A percentile compares a stretch with the other conserved stretches of the same genome.
phyloP scores from a whole-genome alignment of 2,888 invertebrate species.

The Kuschelorhynchus macadamiae region DNA sequence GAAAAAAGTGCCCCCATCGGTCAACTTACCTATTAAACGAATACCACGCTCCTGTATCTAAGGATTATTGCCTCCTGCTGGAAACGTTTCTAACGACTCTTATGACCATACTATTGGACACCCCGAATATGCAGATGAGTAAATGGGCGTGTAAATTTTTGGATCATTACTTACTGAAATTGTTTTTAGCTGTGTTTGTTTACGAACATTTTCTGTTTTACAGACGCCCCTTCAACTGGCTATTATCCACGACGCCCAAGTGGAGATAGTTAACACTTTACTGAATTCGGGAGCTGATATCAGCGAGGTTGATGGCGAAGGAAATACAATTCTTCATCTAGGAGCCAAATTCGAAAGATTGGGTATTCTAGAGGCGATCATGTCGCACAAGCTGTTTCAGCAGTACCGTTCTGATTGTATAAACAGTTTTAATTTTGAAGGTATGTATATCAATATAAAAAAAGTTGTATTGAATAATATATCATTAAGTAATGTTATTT shows the following conservation, averaged over 20 bases:
- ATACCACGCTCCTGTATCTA: too few species aligned
- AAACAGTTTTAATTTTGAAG: conserved; percentile 60
- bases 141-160: too few species aligned
- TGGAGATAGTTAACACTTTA: conserved; percentile 62
- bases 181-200: too few species aligned
- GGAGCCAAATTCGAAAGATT: conserved; percentile 65
- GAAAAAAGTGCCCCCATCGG: too few species aligned
- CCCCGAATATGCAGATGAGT: too few species aligned
- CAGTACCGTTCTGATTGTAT: conserved; percentile 56
- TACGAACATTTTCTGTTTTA: conserved; percentile 46
- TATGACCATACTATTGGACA: too few species aligned
- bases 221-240: conserved; percentile 71
- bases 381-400: conserved; percentile 42
- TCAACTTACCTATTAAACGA: too few species aligned
- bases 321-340: conserved; percentile 68
- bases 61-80: too few species aligned
- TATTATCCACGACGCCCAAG: conserved; percentile 60
- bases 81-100: too few species aligned
- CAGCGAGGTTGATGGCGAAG: conserved; percentile 64
- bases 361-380: conserved; percentile 57
- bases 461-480: background rate
- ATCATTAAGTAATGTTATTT: too few species aligned
- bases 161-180: too few species aligned
- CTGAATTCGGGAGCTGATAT: conserved; percentile 68
- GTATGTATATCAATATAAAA: conserved; percentile 46